Conservation (phyloP, 92 coral and sea anemone species). For the Bergia puertoricense region DNA sequence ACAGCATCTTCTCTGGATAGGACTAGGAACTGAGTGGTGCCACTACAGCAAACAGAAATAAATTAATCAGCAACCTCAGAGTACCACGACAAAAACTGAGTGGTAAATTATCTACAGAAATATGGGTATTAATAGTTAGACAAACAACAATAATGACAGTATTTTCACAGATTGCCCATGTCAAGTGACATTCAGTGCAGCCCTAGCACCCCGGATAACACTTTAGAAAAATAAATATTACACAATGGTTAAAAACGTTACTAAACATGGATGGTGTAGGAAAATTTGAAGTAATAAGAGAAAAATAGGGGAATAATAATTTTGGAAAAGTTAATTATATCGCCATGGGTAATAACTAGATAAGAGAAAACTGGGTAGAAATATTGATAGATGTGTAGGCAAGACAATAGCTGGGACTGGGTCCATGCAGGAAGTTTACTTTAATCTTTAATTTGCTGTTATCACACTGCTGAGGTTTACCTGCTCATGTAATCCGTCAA, state of each 20-base stretch:
- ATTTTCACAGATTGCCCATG: too few relatives aligned
- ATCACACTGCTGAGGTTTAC: constrained; percentile 32
- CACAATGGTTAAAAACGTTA: too few relatives aligned
- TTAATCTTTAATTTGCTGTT: not conserved
- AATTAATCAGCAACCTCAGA: not conserved
- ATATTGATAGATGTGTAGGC: not conserved
- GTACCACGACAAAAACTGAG: not conserved
- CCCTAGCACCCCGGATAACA: too few relatives aligned
- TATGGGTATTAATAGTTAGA: not conserved
- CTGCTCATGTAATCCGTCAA: constrained; percentile 96
- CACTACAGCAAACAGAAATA: constrained; percentile 58
- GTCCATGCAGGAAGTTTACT: not conserved
- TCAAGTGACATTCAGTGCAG: too few relatives aligned
- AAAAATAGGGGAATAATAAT: too few relatives aligned
- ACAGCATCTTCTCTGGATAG: constrained; percentile 96
- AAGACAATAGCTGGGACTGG: not conserved
- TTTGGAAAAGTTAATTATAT: too few relatives aligned
- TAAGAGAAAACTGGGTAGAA: too few relatives aligned
- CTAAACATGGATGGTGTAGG: not conserved
- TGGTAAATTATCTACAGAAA: not conserved
- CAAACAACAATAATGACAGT: not conserved
- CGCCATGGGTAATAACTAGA: too few relatives aligned
- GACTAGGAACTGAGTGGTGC: constrained; percentile 85
- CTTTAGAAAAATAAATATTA: too few relatives aligned
- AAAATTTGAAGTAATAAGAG: too few relatives aligned